Evolutionary conservation across 35 echinoderm and acorn worm genomes (phyloP).

Genomic region (Amphiura filiformis): DNA sequence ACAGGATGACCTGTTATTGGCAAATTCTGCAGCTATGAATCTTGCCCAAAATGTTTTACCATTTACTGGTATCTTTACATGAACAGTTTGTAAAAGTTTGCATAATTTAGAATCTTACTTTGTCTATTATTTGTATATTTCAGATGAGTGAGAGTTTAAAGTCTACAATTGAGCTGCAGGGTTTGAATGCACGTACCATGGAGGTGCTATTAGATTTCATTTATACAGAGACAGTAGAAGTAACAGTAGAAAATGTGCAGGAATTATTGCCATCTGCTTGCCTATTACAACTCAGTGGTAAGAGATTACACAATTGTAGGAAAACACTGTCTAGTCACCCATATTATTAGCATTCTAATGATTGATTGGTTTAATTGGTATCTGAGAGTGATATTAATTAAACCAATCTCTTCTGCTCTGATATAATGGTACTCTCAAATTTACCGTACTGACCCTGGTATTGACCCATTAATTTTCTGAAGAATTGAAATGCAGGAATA

Average conservation of each 20-base stretch:
- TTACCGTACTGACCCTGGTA: too few species aligned
- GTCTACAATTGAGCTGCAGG: slow-evolving; percentile 41
- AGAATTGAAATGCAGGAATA: too few species aligned
- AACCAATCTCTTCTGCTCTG: too few species aligned
- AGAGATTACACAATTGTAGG: not conserved
- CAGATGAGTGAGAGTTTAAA: slow-evolving; percentile 68
- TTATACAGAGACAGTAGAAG: slow-evolving; percentile 56
- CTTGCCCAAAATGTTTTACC: too few species aligned
- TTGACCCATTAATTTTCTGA: too few species aligned
- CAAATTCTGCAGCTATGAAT: too few species aligned
- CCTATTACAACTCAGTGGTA: slow-evolving; percentile 64
- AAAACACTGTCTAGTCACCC: not conserved
- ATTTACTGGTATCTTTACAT: too few species aligned
- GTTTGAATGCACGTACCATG: slow-evolving; percentile 58
- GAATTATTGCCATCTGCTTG: slow-evolving; percentile 65
- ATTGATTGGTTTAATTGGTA: too few species aligned
- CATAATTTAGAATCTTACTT: not conserved
- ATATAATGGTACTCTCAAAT: too few species aligned
- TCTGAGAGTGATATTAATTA: too few species aligned
- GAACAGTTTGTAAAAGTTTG: not conserved
- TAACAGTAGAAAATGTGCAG: slow-evolving; percentile 75
- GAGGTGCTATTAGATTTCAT: slow-evolving; percentile 55
- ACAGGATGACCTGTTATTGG: too few species aligned
- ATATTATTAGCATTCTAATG: not conserved
- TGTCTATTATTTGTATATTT: not conserved